Evolutionary conservation across 2,888 invertebrate genomes (phyloP).

Genomic region (Leucania comma): DNA sequence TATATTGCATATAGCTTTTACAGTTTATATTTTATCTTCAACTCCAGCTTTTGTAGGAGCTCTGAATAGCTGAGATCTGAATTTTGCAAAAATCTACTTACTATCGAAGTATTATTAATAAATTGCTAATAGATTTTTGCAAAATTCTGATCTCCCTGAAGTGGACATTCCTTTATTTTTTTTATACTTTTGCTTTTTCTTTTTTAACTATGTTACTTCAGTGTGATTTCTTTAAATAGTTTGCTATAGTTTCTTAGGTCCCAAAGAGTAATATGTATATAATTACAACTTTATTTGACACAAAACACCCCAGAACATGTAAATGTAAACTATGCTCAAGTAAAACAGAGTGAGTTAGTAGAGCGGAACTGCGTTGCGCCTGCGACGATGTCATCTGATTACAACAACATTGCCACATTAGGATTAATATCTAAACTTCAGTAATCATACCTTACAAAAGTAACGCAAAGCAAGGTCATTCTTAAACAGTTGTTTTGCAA

Average conservation of each 20-base stretch:
- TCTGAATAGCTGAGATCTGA: no score
- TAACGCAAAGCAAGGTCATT: constrained; percentile 78
- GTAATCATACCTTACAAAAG: constrained; percentile 78
- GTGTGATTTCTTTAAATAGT: neutral
- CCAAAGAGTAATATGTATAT: neutral
- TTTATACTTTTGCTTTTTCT: no score
- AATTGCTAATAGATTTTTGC: no score
- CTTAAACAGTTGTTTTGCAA: constrained; percentile 67
- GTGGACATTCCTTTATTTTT: neutral
- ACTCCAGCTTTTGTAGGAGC: neutral
- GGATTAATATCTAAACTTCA: constrained; percentile 85
- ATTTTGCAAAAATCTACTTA: no score
- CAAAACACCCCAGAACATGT: constrained; percentile 55
- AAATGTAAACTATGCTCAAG: constrained; percentile 64
- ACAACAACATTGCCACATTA: constrained; percentile 76
- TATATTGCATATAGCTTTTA: neutral
- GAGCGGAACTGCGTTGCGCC: constrained; percentile 80
- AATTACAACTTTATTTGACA: constrained; percentile 44
- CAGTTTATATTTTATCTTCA: neutral
- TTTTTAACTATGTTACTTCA: neutral
- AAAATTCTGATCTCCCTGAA: no score
- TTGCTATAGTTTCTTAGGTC: no score
- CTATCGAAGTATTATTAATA: no score
- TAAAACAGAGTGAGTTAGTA: constrained; percentile 74
- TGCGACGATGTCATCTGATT: constrained; percentile 76